Base-by-base conservation (phyloP, 2,113 vertebrate species). In the Monarcha castaneiventris region DNA sequence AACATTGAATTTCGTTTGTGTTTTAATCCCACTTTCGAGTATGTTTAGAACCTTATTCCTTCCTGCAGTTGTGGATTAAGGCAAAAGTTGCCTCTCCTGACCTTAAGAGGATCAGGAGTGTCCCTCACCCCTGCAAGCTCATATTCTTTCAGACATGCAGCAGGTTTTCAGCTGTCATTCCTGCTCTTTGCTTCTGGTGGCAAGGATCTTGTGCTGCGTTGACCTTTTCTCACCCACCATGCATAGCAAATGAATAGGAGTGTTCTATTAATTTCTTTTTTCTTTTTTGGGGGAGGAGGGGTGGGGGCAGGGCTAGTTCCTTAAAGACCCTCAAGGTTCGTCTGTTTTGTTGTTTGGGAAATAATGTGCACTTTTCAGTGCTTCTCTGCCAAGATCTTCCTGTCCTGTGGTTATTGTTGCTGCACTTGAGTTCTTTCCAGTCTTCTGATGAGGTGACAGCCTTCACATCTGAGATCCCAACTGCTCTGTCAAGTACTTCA, bases 271-370 rank as follows among this genome's bases (percentile, higher is more conserved):
- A 5, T 5, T 79, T 54, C n/a, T 20, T 49, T 6, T 32, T 23
- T 18, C 9, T 35, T 14, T 30, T 35, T n/a, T 23, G 7, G 3
- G 11, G 11, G 3, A 12, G 17, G 11, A 12, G 32, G 19, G 9
- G 54, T 0, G 11, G 11, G 12, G 55, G 20, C 5, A 14, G 4
- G 9, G 4, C 1, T 3, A 15, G 13, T 62, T 79, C n/a, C 14
- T 62, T 26, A 44, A 62, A 79, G 4, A 15, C 62, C 11, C 8
- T 63, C 10, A 2, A 37, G 30, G 13, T 73, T 35, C 3, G 2
- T 41, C 19, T 63, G 0, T 37, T 43, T 63, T 56, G 0, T 41
- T 63, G 11, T 59, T 58, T 87, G 44, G 20, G 44, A 68, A 69
- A 29, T 59, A 41, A 25, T 3, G 5, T 41, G 27, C 11, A 10